These are phyloP conservation scores for Thecophora atra DNA, from an alignment of 2,888 invertebrate genomes.

Conservation along the genomic window DNA sequence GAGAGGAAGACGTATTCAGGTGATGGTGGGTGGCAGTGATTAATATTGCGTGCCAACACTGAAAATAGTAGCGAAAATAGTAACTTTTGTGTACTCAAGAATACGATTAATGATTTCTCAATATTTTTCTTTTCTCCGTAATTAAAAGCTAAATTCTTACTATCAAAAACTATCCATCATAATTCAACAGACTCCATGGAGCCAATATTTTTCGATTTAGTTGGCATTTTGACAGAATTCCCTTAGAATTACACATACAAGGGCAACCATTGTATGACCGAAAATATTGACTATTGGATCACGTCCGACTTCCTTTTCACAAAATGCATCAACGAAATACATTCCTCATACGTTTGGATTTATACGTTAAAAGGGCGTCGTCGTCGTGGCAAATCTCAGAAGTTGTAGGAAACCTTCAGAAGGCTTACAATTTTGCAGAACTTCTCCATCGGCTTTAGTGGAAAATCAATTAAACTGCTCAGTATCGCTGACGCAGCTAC, in stretches of 20 bases:
- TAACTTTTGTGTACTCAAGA: too few species aligned
- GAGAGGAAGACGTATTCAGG: background rate
- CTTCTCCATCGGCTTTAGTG: conserved; percentile 15
- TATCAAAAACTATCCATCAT: too few species aligned
- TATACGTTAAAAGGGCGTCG: conserved; percentile 15
- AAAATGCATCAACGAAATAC: too few species aligned
- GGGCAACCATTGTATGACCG: too few species aligned
- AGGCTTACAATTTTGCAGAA: background rate
- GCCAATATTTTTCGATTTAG: background rate
- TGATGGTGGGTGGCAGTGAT: background rate
- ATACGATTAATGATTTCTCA: too few species aligned
- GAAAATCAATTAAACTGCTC: conserved; percentile 33
- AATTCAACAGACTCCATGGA: too few species aligned
- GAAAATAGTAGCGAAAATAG: background rate
- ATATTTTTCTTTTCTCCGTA: too few species aligned
- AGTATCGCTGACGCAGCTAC: conserved; percentile 5
- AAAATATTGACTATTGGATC: too few species aligned
- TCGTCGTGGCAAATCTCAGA: background rate
- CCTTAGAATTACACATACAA: too few species aligned
- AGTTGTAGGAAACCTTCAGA: conserved; percentile 14
- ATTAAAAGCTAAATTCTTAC: too few species aligned
- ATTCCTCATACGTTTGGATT: conserved; percentile 16
- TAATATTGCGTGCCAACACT: background rate
- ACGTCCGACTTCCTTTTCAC: background rate
- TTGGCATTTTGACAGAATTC: too few species aligned